Base-by-base conservation (phyloP, 92 coral and sea anemone genomes). In the Pocillopora grandis region DNA sequence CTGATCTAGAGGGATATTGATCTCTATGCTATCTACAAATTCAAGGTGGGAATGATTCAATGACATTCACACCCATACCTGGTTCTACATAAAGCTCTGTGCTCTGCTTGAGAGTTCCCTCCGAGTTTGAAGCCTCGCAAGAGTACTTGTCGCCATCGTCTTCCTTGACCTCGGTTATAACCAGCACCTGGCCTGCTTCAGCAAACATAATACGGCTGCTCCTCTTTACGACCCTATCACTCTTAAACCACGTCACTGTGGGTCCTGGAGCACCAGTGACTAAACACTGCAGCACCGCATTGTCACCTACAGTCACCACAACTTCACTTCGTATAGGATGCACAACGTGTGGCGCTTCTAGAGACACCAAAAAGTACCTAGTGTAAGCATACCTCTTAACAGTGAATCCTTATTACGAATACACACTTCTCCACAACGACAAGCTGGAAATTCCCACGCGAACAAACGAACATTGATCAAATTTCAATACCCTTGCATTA, bases 181-280 rank as follows among this genome's bases (percentile, higher is more conserved):
- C 85, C 19, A 92, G 89, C 61, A 91, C 66, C 65, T 94, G 98
- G n/a, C 98, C 95, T 18, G 80, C 48, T 67, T 78, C 63, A 15
- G 95, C 86, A 15, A 87, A 78, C 73, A 91, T 75, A 56, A 94
- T 86, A 58, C 91, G 90, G 16, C 83, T 76, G 72, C 86, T 85
- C 8, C 71, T 68, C 16, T 73, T 36, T 31, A 94, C 33, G 23
- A 20, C 52, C 42, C 13, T 75, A 16, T 72, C 36, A 71, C 89
- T 89, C 81, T 91, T 94, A 64, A 70, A 69, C 98, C 98, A 94
- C 5, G 74, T 71, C 77, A 94, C 78, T 3, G 80, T 31, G 16
- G 98, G 98, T 36, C 74, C 16, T 9, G 98, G 98, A 58, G 88
- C 92, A 19, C 95, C 98, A 19, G 85, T 81, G 9, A 89, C 92